Conservation (phyloP, 2,888 invertebrate species). For the Scaptomyza cyrtandrae region DNA sequence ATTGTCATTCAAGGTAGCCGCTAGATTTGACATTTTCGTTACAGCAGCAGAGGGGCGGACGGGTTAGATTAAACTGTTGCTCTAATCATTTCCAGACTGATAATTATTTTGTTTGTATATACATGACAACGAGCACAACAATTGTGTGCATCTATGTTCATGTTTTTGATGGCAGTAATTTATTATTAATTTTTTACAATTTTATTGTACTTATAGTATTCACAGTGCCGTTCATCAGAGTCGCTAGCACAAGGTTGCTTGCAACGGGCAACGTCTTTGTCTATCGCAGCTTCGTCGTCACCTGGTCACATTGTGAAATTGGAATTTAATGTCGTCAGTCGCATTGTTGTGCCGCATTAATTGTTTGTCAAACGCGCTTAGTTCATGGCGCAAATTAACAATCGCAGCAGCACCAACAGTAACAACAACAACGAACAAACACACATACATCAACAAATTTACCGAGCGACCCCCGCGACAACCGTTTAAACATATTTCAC, state of each 20-base stretch:
- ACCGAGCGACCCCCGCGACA: neutral
- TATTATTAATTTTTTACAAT: neutral
- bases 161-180: neutral
- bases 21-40: slow-evolving; percentile 22
- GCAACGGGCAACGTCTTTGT: slow-evolving; percentile 7
- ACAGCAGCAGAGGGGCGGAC: neutral
- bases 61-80: neutral
- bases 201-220: neutral
- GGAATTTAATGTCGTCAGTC: slow-evolving; percentile 67
- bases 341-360: slow-evolving; percentile 50
- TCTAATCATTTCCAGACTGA: slow-evolving; percentile 27
- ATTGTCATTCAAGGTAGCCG: slow-evolving; percentile 63
- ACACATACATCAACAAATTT: neutral
- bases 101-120: slow-evolving; percentile 4
- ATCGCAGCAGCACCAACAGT: slow-evolving; percentile 7
- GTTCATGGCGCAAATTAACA: slow-evolving; percentile 52
- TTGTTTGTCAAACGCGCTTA: slow-evolving; percentile 44
- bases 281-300: slow-evolving; percentile 9
- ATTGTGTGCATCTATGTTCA: neutral
- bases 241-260: neutral
- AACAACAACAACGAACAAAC: slow-evolving; percentile 18
- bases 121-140: neutral
- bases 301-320: slow-evolving; percentile 27
- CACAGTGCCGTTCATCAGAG: neutral
- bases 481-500: neutral